Conservation (phyloP, 2,888 invertebrate species). For the Aromia moschata region DNA sequence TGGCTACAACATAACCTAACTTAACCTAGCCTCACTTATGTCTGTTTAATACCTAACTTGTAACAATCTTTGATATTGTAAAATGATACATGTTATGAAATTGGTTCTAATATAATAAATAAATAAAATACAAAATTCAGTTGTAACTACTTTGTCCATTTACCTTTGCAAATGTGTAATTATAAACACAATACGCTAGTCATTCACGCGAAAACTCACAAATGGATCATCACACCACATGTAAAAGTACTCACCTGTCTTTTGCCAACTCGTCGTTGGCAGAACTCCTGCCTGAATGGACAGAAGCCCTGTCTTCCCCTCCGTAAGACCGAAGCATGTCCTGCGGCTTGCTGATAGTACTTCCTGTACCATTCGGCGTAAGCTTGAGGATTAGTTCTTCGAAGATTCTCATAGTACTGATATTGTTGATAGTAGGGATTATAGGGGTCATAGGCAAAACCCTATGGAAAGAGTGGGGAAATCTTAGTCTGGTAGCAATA, state of each 20-base stretch:
- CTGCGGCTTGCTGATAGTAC: conserved; percentile 64
- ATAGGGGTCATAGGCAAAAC: conserved; percentile 67
- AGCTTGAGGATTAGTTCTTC: conserved; percentile 79
- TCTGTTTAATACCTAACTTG: too few relatives aligned
- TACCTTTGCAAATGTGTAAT: neutral
- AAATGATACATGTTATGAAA: too few relatives aligned
- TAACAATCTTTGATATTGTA: too few relatives aligned
- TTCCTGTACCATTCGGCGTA: conserved; percentile 83
- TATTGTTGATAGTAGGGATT: conserved; percentile 70
- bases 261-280: conserved; percentile 71
- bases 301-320: conserved; percentile 77
- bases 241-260: conserved; percentile 66
- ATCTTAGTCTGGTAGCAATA: too few relatives aligned
- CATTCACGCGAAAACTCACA: conserved; percentile 28
- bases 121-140: too few relatives aligned
- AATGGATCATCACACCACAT: neutral
- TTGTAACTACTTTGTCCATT: neutral
- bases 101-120: too few relatives aligned
- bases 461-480: conserved; percentile 47
- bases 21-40: too few relatives aligned
- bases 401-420: conserved; percentile 81
- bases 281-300: conserved; percentile 86
- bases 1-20: too few relatives aligned
- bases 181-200: conserved; percentile 24
- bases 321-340: conserved; percentile 50